Conservation (phyloP, 1,140 invertebrate species). For the Drosophila sturtevanti region DNA sequence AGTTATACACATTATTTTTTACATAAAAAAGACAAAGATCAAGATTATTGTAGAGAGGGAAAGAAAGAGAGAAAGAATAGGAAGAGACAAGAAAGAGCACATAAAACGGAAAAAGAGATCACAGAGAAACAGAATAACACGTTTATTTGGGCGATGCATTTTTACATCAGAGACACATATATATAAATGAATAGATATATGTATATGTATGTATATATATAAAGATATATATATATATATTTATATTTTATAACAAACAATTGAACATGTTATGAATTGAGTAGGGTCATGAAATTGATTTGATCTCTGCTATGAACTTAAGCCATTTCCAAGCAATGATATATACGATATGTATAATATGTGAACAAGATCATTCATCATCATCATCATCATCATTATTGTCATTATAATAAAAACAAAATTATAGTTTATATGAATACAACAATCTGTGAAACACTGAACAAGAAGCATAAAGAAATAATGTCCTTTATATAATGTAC, state of each 20-base stretch:
- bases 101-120: constrained; percentile 78
- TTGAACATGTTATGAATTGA: constrained; percentile 39
- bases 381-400: constrained; percentile 13
- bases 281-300: constrained; percentile 29
- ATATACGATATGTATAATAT: constrained; percentile 23
- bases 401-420: constrained; percentile 29
- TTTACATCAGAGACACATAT: constrained; percentile 9
- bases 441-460: constrained; percentile 34
- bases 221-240: constrained; percentile 42
- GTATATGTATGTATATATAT: constrained; percentile 24
- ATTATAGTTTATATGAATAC: constrained; percentile 17
- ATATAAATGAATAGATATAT: constrained; percentile 9
- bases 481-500: background rate
- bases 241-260: constrained; percentile 28
- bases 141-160: constrained; percentile 57
- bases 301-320: constrained; percentile 47
- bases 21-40: constrained; percentile 43
- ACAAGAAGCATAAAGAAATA: constrained; percentile 5
- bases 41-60: constrained; percentile 37
- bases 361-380: constrained; percentile 29
- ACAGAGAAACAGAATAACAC: constrained; percentile 61
- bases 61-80: constrained; percentile 42
- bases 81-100: constrained; percentile 49
- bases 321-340: constrained; percentile 52
- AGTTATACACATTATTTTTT: constrained; percentile 36